A percentile compares a stretch with the other conserved stretches of the same genome.
phyloP scores from a whole-genome alignment of 2,113 vertebrate species.

The Thalassoma bifasciatum region DNA sequence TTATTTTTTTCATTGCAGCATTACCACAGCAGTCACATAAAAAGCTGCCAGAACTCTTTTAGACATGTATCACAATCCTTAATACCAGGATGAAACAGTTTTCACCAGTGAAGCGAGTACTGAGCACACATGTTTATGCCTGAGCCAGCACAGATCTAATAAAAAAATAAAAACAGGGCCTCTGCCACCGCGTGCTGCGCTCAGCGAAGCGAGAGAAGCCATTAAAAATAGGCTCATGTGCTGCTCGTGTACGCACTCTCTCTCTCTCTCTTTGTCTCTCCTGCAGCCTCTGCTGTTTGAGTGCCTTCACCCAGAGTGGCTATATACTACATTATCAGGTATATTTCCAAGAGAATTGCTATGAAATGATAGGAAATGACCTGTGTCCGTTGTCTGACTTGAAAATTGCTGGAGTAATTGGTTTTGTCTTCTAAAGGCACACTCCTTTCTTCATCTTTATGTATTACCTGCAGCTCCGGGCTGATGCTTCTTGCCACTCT shows the following conservation, averaged over 20 bases:
- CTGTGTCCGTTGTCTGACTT: slow-evolving; percentile 47
- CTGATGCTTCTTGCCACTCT: slow-evolving; percentile 35
- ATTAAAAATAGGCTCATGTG: slow-evolving; percentile 10
- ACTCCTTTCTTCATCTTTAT: slow-evolving; percentile 57
- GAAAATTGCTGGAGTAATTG: slow-evolving; percentile 63
- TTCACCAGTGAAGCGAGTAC: background rate
- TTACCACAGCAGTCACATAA: background rate
- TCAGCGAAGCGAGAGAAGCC: slow-evolving; percentile 17
- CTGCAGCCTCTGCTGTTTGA: background rate
- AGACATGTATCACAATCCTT: background rate
- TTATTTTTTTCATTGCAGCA: too few relatives aligned
- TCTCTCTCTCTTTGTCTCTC: background rate
- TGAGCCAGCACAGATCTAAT: background rate
- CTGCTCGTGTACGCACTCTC: background rate
- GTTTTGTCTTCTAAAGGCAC: slow-evolving; percentile 56
- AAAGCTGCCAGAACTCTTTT: background rate
- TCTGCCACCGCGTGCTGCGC: slow-evolving; percentile 10
- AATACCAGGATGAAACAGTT: background rate
- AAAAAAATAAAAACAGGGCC: background rate
- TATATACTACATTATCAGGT: slow-evolving; percentile 5
- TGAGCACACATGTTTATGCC: background rate
- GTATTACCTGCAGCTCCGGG: slow-evolving; percentile 34
- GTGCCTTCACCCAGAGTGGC: background rate
- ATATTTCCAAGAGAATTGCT: slow-evolving; percentile 48
- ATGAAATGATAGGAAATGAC: slow-evolving; percentile 59